phyloP scores from a whole-genome alignment of 2,113 vertebrate species.

The Tachysurus fulvidraco region DNA sequence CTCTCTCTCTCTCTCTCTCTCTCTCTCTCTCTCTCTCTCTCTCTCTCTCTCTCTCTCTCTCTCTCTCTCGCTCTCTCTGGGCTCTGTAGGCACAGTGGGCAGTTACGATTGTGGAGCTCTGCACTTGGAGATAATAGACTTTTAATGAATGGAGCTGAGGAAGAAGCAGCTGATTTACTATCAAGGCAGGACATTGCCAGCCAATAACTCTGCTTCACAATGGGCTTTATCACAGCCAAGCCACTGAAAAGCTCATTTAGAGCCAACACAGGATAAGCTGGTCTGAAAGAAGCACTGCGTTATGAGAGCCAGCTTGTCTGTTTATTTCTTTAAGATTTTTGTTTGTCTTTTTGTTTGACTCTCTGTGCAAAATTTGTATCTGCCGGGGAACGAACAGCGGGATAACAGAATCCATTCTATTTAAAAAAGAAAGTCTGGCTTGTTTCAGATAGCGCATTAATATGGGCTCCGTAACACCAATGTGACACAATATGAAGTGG shows the following conservation, averaged over 20 bases:
- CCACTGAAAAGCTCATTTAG: slow-evolving; percentile 46
- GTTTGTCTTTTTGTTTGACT: slow-evolving; percentile 20
- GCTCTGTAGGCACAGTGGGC: slow-evolving; percentile 1
- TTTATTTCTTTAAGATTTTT: slow-evolving; percentile 33
- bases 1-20: neutral
- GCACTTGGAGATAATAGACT: slow-evolving; percentile 51
- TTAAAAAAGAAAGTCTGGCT: neutral
- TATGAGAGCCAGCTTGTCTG: slow-evolving; percentile 26
- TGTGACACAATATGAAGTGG: neutral
- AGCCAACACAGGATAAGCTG: slow-evolving; percentile 6
- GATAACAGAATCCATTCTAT: neutral
- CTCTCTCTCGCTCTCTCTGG: slow-evolving; percentile 12
- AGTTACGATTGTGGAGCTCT: slow-evolving; percentile 31
- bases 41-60: neutral
- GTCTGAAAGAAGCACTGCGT: slow-evolving; percentile 36
- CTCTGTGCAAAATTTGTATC: neutral
- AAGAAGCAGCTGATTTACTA: slow-evolving; percentile 52
- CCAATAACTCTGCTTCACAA: slow-evolving; percentile 41
- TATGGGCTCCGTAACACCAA: neutral
- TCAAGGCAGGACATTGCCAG: slow-evolving; percentile 36
- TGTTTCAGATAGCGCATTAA: slow-evolving; percentile 19
- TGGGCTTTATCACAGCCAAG: slow-evolving; percentile 42
- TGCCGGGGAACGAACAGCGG: neutral
- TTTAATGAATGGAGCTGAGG: slow-evolving; percentile 45
- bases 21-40: slow-evolving; percentile 17